Evolutionary conservation across 2,797 vertebrate species (phyloP), one percentile per base, ranked within the genome.

Genomic region (Clarias platycephalus): DNA sequence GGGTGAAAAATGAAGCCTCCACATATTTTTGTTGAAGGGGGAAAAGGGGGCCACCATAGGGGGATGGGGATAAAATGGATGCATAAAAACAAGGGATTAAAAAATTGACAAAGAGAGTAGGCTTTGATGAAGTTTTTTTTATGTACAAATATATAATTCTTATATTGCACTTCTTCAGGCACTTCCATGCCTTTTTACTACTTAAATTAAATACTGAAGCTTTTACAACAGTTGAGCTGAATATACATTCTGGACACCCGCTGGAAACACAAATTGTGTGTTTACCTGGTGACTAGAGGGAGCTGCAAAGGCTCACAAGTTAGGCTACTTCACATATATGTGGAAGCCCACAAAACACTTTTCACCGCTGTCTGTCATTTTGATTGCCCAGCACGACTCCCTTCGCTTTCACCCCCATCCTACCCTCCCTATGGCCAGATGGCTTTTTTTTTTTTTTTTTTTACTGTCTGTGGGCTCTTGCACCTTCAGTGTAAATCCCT

Each of bases 271-370:
- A 72, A 90, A 91, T 93, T 90, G 90, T 93, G 85, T 95, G 94
- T 95, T 95, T 95, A 95, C 94, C 94, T 95, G 94, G 57, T 91
- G 91, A 93, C 93, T 91, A 89, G 93, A 95, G 95, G 96, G 96
- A 97, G 95, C 96, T 94, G 97, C 96, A 94, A 97, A 97, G 94
- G 95, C 95, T 95, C 95, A 95, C 95, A 93, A 94, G 95, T 97
- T 93, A 92, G 94, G 93, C 95, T 96, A 96, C 96, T 98, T 98
- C 96, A 95, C 97, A 97, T 98, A 96, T 97, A 98, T 95, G 96
- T 96, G 96, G 95, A 97, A 97, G 97, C 96, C 96, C 94, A 94
- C 97, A 96, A 96, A 95, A 96, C 96, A 97, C 96, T 97, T 97
- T 97, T 97, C 96, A 95, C 95, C 96, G 94, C 95, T 95, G 96